Percentiles rank a stretch among this genome's conserved stretches.
Conservation (phyloP, 2,888 invertebrate genomes). For the Capitulum mitella region DNA sequence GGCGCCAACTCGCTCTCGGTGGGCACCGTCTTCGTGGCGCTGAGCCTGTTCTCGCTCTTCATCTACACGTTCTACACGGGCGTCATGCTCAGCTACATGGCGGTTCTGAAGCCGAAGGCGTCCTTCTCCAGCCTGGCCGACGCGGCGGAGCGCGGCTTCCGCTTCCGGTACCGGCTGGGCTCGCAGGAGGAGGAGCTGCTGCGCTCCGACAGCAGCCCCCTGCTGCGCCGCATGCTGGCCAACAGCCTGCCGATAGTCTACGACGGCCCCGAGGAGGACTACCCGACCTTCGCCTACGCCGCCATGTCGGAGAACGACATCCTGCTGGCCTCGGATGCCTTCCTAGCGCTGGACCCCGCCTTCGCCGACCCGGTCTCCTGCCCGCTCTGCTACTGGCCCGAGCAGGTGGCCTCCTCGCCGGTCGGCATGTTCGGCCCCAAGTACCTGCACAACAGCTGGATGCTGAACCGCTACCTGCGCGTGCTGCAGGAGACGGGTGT, state of each 20-base stretch:
- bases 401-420: background rate
- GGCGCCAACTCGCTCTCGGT: background rate
- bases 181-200: background rate
- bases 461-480: background rate
- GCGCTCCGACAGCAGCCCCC: background rate
- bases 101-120: background rate
- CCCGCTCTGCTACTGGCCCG: constrained; percentile 9
- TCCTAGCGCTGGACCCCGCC: background rate
- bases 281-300: background rate
- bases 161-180: background rate
- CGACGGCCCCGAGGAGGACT: background rate
- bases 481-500: constrained; percentile 4
- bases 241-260: background rate
- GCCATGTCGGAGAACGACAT: background rate
- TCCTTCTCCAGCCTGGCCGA: background rate
- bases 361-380: background rate
- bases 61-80: constrained; percentile 4
- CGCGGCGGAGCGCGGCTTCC: background rate
- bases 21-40: background rate
- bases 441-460: background rate
- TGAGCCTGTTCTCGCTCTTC: background rate
- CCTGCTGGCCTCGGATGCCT: background rate
- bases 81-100: constrained; percentile 12
- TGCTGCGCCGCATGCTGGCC: background rate
- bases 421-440: background rate